A percentile compares a stretch with the other conserved stretches of the same genome.
Conservation (phyloP, 92 coral and sea anemone genomes). For the Heteractis magnifica region DNA sequence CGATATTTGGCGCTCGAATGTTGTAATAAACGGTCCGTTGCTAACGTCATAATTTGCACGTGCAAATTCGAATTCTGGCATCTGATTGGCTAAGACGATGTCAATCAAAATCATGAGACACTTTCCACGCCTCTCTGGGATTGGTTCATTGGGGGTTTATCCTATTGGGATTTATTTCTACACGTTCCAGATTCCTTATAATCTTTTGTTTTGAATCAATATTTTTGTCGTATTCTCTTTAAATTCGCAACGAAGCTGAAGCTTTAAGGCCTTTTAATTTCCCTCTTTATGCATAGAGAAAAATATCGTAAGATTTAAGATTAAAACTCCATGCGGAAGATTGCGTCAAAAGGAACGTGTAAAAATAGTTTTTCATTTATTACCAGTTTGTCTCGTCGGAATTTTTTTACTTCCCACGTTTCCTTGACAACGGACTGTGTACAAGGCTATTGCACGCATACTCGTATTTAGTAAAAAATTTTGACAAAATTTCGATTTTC, state of each 20-base stretch:
- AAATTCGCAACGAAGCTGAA: conserved; percentile 20
- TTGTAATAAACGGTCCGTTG: conserved; percentile 64
- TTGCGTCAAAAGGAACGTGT: not conserved
- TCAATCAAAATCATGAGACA: conserved; percentile 35
- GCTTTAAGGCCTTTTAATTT: not conserved
- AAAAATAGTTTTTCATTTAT: not conserved
- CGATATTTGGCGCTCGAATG: conserved; percentile 36
- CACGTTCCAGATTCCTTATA: conserved; percentile 16
- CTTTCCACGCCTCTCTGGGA: conserved; percentile 33
- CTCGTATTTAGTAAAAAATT: too few species aligned
- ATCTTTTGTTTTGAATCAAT: conserved; percentile 37
- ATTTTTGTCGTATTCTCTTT: conserved; percentile 15
- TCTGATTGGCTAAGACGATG: conserved; percentile 71
- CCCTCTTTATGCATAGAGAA: not conserved
- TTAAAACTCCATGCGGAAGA: not conserved
- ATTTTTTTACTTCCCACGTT: conserved; percentile 17
- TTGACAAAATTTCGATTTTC: too few species aligned
- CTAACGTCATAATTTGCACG: conserved; percentile 78
- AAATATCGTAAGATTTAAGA: not conserved
- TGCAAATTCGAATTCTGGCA: conserved; percentile 50
- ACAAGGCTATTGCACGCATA: conserved; percentile 10
- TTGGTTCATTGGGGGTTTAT: conserved; percentile 32
- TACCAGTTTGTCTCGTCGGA: not conserved
- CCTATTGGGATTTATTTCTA: conserved; percentile 32
- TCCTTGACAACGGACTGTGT: conserved; percentile 30